Conservation (phyloP, 37 sponge, comb jelly and placozoan species). For the Lycopodina hypogea region DNA sequence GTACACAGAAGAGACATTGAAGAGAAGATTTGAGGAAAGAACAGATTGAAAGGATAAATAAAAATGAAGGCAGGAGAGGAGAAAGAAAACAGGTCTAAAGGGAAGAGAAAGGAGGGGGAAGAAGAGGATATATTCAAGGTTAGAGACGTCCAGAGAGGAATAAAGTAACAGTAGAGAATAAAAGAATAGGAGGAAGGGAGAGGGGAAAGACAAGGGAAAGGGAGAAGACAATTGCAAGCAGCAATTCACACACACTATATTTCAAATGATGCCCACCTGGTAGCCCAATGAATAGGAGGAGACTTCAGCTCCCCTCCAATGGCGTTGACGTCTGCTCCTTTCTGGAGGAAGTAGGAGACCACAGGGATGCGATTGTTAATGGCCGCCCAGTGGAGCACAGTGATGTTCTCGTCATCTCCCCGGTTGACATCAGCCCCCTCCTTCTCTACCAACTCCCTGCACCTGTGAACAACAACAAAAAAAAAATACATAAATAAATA, state of each 20-base stretch:
- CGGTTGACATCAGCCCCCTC: constrained; percentile 55
- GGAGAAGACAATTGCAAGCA: background rate
- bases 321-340: constrained; percentile 87
- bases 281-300: constrained; percentile 93
- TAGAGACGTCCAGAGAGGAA: background rate
- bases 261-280: constrained; percentile 51
- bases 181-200: background rate
- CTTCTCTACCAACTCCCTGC: constrained; percentile 79
- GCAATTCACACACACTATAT: background rate
- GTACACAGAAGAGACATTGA: no score
- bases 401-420: constrained; percentile 81
- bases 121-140: background rate
- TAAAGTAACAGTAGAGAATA: background rate
- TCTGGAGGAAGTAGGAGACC: constrained; percentile 82
- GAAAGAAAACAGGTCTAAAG: background rate
- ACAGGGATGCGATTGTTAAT: constrained; percentile 93
- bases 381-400: constrained; percentile 95
- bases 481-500: background rate
- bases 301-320: constrained; percentile 85
- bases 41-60: background rate
- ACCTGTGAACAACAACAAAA: no score
- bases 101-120: background rate
- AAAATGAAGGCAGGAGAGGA: background rate
- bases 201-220: background rate
- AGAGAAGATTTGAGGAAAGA: no score